Evolutionary conservation across 2,888 invertebrate species (phyloP), one percentile per base, ranked within the genome.

Genomic region (Agrotis ipsilon): DNA sequence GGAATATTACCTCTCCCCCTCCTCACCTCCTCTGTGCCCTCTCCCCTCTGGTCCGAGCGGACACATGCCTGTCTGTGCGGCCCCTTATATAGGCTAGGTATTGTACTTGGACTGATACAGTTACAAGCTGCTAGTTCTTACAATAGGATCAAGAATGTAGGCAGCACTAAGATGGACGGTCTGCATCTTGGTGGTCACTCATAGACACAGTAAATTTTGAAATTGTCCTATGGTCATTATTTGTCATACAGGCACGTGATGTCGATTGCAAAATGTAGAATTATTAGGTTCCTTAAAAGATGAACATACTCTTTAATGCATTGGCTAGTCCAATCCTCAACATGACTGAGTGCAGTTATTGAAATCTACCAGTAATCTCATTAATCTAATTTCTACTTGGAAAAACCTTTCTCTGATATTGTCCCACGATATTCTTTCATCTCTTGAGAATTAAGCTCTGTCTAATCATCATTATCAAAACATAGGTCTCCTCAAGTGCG

Each of bases 1-100:
- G 83, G 71, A 71, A 83, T 80, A 74, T 81, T 79, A 66, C 69
- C 52, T 32, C 11, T 3, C 5, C 18, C 24, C n/a, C 16, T n/a
- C n/a, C 48, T 45, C 24, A 21, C 18, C 21, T 13, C 16, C n/a
- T 13, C 45, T 1, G 43, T 19, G 3, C 57, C 48, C 45, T 13
- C 64, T 24, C 54, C 27, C 60, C 48, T 1, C 55, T 24, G 18
- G n/a, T 13, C 14, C n/a, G n/a, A 55, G 13, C n/a, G 11, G 1
- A 21, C 52, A 16, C 48, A 51, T 45, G 39, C 61, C 19, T 11
- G 75, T 61, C 63, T 68, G 32, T 24, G 24, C n/a, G 49, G 46
- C 51, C 57, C 57, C 62, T 49, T 66, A 61, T 52, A 63, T 45
- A 63, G 63, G 19, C 59, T 66, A 60, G n/a, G 24, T 19, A 16